Evolutionary conservation across 2,797 vertebrate species (phyloP).

Genomic region (Columba guinea): DNA sequence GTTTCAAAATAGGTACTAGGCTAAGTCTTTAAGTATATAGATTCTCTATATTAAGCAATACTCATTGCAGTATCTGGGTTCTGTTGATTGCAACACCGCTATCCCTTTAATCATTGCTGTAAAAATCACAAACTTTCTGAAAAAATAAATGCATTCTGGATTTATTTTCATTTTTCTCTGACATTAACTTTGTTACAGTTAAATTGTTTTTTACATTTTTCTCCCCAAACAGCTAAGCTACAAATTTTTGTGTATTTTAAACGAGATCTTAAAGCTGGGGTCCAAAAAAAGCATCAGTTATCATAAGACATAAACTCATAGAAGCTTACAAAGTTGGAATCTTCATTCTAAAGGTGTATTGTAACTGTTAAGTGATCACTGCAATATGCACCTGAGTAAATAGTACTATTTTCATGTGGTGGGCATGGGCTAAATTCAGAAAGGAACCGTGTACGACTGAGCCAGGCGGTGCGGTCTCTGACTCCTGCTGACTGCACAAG

Average conservation of each 20-base stretch:
- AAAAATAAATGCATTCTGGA: neutral
- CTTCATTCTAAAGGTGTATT: neutral
- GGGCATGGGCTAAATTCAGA: neutral
- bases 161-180: neutral
- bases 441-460: neutral
- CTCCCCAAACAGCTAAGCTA: neutral
- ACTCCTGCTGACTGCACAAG: neutral
- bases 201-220: neutral
- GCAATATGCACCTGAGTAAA: neutral
- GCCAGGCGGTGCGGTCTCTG: neutral
- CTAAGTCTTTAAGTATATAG: neutral
- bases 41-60: constrained; percentile 14
- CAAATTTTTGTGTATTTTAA: neutral
- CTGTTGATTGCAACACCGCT: neutral
- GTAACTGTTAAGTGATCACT: neutral
- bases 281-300: neutral
- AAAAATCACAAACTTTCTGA: neutral
- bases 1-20: constrained; percentile 30
- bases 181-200: neutral
- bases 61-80: neutral
- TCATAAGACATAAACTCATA: neutral
- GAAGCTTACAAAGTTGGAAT: neutral
- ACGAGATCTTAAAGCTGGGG: neutral
- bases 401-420: neutral
- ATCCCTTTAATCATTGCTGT: neutral